phyloP scores from a whole-genome alignment of 2,888 invertebrate species.

The Latrodectus elegans region DNA sequence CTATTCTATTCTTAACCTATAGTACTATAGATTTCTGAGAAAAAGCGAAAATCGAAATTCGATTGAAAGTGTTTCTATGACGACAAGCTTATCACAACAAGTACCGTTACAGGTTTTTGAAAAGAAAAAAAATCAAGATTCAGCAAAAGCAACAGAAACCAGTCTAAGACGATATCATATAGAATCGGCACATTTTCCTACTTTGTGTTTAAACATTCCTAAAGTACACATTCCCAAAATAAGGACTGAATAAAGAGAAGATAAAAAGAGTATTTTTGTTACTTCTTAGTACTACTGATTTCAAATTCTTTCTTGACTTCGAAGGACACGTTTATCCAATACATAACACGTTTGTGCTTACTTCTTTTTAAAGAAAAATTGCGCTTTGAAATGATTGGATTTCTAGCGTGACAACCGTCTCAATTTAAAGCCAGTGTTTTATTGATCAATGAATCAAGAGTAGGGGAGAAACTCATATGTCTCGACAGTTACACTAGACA shows the following conservation, averaged over 20 bases:
- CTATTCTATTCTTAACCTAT: slow-evolving; percentile 34
- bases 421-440: no score
- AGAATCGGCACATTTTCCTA: neutral
- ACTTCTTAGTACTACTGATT: neutral
- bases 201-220: neutral
- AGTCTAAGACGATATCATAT: slow-evolving; percentile 5
- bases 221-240: neutral
- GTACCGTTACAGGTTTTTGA: slow-evolving; percentile 35
- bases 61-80: slow-evolving; percentile 57
- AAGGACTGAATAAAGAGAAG: neutral
- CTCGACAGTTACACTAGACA: no score
- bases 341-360: no score
- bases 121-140: slow-evolving; percentile 25
- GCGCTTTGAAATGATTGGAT: no score
- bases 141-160: slow-evolving; percentile 27
- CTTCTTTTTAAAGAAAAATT: no score
- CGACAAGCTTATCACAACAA: slow-evolving; percentile 60
- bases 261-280: neutral
- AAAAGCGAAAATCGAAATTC: slow-evolving; percentile 57
- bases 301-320: no score
- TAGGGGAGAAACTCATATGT: no score
- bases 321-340: no score
- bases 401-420: no score
- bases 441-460: no score
- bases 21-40: slow-evolving; percentile 39